Evolutionary conservation across 2,888 invertebrate species (phyloP).

Genomic region (Aricia artaxerxes): DNA sequence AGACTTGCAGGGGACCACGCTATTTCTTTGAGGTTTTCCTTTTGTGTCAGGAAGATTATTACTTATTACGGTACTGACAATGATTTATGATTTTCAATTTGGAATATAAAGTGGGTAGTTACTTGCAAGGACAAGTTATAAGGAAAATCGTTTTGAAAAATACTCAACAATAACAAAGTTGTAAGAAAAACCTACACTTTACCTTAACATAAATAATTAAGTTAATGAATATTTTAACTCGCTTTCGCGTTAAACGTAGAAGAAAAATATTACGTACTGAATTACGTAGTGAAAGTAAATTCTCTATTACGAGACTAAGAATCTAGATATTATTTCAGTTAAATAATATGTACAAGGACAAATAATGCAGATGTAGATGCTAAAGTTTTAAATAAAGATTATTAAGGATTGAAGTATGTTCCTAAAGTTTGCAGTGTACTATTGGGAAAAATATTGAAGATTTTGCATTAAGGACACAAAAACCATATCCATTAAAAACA

Average conservation of each 20-base stretch:
- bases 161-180: neutral
- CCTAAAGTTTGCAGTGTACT: too few relatives aligned
- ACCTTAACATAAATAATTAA: neutral
- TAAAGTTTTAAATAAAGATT: too few relatives aligned
- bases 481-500: too few relatives aligned
- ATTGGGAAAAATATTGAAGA: too few relatives aligned
- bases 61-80: neutral
- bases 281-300: slow-evolving; percentile 6
- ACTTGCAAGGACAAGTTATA: neutral
- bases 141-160: neutral
- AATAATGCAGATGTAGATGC: too few relatives aligned
- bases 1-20: neutral
- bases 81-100: neutral
- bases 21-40: neutral
- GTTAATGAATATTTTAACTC: neutral
- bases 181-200: neutral
- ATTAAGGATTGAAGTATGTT: too few relatives aligned
- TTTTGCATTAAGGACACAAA: too few relatives aligned
- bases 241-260: slow-evolving; percentile 2
- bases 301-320: neutral
- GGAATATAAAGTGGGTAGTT: neutral
- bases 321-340: neutral
- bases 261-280: neutral
- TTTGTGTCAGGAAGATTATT: neutral
- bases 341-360: too few relatives aligned